phyloP scores from a whole-genome alignment of 2,888 invertebrate genomes.

The Entomobrya multifasciata region DNA sequence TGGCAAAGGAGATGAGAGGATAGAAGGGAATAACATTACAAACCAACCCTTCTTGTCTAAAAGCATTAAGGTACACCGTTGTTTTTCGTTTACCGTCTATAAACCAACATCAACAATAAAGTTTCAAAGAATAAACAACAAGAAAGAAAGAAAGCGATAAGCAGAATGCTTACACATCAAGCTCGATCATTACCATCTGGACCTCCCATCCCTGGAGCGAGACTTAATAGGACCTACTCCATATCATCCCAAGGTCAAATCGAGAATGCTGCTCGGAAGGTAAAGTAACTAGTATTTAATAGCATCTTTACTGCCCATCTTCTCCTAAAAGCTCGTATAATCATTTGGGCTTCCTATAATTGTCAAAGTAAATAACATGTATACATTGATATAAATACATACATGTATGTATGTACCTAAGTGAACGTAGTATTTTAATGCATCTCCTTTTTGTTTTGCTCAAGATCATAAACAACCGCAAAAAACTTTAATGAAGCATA shows the following conservation, averaged over 20 bases:
- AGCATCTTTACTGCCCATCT: too few species aligned
- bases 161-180: slow-evolving; percentile 85
- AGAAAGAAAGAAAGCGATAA: not conserved
- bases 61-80: not conserved
- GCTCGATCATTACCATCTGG: slow-evolving; percentile 85
- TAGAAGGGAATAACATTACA: too few species aligned
- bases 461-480: not conserved
- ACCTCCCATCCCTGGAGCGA: slow-evolving; percentile 79
- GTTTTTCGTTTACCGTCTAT: not conserved
- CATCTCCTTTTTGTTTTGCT: not conserved
- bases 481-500: not conserved
- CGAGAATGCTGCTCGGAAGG: slow-evolving; percentile 87
- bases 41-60: too few species aligned
- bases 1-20: slow-evolving; percentile 12
- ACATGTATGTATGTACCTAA: not conserved
- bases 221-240: slow-evolving; percentile 89
- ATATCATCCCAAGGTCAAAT: slow-evolving; percentile 92
- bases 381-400: not conserved
- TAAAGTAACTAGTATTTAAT: slow-evolving; percentile 74
- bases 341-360: too few species aligned
- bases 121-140: not conserved
- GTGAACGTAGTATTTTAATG: not conserved
- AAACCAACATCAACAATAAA: not conserved
- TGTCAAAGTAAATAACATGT: not conserved
- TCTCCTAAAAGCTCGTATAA: not conserved